Percentiles rank a stretch among this genome's conserved stretches.
These are phyloP conservation scores for Scomber scombrus DNA, from an alignment of 2,113 vertebrate genomes.

Conservation along the genomic window DNA sequence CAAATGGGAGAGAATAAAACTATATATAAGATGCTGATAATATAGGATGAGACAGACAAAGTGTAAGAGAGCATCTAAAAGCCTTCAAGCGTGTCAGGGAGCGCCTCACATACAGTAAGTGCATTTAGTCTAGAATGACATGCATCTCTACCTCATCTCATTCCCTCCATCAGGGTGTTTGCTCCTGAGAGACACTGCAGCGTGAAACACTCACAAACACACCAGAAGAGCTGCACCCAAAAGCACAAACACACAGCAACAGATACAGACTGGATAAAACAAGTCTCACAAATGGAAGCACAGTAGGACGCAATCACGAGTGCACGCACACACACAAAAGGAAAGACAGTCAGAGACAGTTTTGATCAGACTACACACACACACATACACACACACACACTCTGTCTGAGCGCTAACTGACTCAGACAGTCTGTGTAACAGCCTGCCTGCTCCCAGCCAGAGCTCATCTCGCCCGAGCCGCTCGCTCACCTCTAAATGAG, in stretches of 20 bases:
- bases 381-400: slow-evolving; percentile 3
- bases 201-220: slow-evolving; percentile 13
- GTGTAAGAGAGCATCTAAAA: not conserved
- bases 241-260: slow-evolving; percentile 12
- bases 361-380: slow-evolving; percentile 35
- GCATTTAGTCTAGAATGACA: slow-evolving; percentile 15
- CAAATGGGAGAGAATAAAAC: not conserved
- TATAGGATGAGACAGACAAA: slow-evolving; percentile 21
- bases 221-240: not conserved
- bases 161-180: slow-evolving; percentile 9
- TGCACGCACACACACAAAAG: not conserved
- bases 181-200: not conserved
- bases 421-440: slow-evolving; percentile 69
- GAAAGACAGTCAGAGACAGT: slow-evolving; percentile 14
- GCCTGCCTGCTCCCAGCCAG: slow-evolving; percentile 68
- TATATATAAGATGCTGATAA: not conserved
- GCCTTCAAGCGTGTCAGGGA: slow-evolving; percentile 3
- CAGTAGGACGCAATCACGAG: slow-evolving; percentile 21
- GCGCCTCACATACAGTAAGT: slow-evolving; percentile 13
- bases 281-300: slow-evolving; percentile 33
- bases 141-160: not conserved
- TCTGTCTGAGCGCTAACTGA: slow-evolving; percentile 47
- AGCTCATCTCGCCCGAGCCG: slow-evolving; percentile 64
- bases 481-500: slow-evolving; percentile 77
- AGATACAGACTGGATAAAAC: slow-evolving; percentile 32